Evolutionary conservation across 2,797 vertebrate species (phyloP), one percentile per base, ranked within the genome.

Genomic region (Aeoliscus strigatus): DNA sequence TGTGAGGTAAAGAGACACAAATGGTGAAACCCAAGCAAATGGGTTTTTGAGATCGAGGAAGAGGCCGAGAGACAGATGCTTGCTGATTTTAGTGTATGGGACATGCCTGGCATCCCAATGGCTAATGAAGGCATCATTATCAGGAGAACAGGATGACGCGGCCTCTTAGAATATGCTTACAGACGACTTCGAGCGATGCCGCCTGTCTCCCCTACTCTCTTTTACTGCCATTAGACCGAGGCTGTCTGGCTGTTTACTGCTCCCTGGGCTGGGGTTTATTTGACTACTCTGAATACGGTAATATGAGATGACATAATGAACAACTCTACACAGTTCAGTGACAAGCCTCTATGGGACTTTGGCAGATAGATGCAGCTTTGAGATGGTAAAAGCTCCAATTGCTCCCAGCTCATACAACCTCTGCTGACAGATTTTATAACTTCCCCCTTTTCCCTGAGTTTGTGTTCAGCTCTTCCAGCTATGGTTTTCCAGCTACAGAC

Each of bases 71-170:
- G 12, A 42, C 37, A 43, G 51, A 53, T 66, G 52, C 51, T 47
- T 47, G 41, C 59, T 58, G 54, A 57, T 50, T 77, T 77, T 69
- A 70, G 54, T 46, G 50, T 56, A 59, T 41, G 48, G 68, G 70
- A 65, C 73, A 79, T 66, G 67, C 34, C 59, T 72, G 61, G 75
- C 72, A 81, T 84, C 59, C 50, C 54, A 63, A 68, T 73, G 62
- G 65, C 68, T 83, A 83, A 85, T 75, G 71, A 77, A 84, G 73
- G 70, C 64, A 59, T 80, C 73, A 80, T 80, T 82, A 81, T 72
- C 66, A 64, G 61, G 48, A 66, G 43, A 56, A 70, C 50, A 39
- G 14, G 55, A 68, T 66, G 52, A 77, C 70, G 63, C 45, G 34
- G 42, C 47, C 50, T 47, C 45, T 62, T 17, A 59, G 51, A 80